phyloP scores from a whole-genome alignment of 2,888 invertebrate species.

The Pammene aurita region DNA sequence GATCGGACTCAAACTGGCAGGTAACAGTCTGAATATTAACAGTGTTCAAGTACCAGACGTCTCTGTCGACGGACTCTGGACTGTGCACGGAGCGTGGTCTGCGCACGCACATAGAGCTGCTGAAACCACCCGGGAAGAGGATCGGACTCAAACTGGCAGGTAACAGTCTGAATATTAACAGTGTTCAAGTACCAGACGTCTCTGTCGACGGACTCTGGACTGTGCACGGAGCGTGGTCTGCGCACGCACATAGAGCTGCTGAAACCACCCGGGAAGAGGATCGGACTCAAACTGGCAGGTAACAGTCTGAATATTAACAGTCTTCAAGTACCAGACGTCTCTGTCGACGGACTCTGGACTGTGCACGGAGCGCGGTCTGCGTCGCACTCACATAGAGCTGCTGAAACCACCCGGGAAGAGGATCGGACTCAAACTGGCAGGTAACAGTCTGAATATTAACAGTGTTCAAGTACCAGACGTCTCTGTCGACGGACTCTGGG shows the following conservation, averaged over 20 bases:
- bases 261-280: constrained; percentile 80
- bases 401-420: constrained; percentile 80
- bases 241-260: constrained; percentile 80
- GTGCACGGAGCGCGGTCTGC: constrained; percentile 74
- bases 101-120: too few species aligned
- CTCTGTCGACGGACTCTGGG: constrained; percentile 79
- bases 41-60: too few species aligned
- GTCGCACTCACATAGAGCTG: constrained; percentile 80
- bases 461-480: constrained; percentile 80
- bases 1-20: constrained; percentile 84
- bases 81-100: too few species aligned
- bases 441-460: constrained; percentile 68
- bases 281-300: constrained; percentile 85
- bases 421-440: constrained; percentile 84
- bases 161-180: too few species aligned
- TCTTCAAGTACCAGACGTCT: constrained; percentile 79
- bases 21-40: too few species aligned
- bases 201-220: constrained; percentile 78
- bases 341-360: constrained; percentile 79
- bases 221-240: constrained; percentile 76
- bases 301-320: constrained; percentile 63
- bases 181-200: constrained; percentile 80
- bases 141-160: too few species aligned
- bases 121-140: too few species aligned
- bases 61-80: too few species aligned